Conservation (phyloP, 37 sponge, comb jelly and placozoan species). For the Chondrilla cf. caribensis region DNA sequence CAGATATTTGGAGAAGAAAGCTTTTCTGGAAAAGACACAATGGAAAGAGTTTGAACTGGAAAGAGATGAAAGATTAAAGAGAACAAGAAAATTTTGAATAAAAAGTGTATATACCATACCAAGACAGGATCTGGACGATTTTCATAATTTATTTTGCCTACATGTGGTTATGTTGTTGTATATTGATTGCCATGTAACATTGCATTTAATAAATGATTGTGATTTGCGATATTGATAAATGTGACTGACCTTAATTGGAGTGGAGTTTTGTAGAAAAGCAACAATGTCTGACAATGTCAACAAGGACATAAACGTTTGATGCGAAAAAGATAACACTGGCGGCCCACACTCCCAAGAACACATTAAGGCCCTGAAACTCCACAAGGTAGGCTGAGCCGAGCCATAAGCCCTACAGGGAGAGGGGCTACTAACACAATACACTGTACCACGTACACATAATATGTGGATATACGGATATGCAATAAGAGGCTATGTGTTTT, state of each 20-base stretch:
- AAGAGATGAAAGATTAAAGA: constrained; percentile 56
- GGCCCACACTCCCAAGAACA: constrained; percentile 76
- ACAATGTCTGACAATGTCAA: constrained; percentile 28
- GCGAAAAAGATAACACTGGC: constrained; percentile 79
- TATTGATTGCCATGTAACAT: too few relatives aligned
- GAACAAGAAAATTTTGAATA: constrained; percentile 19
- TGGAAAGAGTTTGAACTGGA: constrained; percentile 80
- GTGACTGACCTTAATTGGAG: constrained; percentile 20
- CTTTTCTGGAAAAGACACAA: constrained; percentile 67
- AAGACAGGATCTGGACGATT: too few relatives aligned
- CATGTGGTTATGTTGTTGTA: too few relatives aligned
- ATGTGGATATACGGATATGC: too few relatives aligned
- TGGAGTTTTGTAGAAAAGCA: not conserved
- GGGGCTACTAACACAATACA: not conserved
- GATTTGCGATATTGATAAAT: too few relatives aligned
- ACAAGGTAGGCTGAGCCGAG: constrained; percentile 82
- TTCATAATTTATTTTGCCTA: too few relatives aligned
- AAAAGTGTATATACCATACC: too few relatives aligned
- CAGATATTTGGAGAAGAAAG: constrained; percentile 77
- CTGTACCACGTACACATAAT: not conserved
- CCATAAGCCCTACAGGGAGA: constrained; percentile 82
- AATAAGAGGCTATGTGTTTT: too few relatives aligned
- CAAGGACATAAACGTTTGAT: constrained; percentile 35
- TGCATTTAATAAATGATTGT: too few relatives aligned
- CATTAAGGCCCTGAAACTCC: constrained; percentile 89